Evolutionary conservation across 2,797 vertebrate genomes (phyloP), one percentile per base, ranked within the genome.

Genomic region (Pogonophryne albipinna): DNA sequence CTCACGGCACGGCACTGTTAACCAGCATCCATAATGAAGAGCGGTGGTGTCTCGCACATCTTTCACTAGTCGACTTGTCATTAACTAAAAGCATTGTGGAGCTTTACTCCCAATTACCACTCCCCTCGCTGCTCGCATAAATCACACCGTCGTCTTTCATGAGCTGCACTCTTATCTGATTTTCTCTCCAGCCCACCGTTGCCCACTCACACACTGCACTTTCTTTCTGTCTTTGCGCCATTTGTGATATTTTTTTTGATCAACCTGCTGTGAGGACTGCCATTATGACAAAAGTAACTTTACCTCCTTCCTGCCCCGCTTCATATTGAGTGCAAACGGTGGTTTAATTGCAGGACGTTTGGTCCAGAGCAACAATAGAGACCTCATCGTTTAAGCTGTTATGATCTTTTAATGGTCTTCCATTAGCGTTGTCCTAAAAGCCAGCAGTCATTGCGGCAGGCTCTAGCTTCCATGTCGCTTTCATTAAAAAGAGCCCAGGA

Each of bases 361-460:
- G 71, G 70, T 80, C 80, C 56, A 38, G 76, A 84, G 82, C 82
- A 89, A 93, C 90, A 92, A 90, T 63, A 84, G 83, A 83, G 82
- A 91, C 70, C 88, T 91, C 87, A 91, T 87, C 72, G 57, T 91
- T 93, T 87, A 93, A 92, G 80, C 83, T 93, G 92, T 93, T 94
- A 91, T 93, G 89, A 94, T 92, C 87, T 90, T 92, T 93, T 93
- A 91, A 93, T 93, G 89, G 88, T 88, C 90, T 92, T 90, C 89
- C 85, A 91, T 92, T 93, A 83, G 85, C 74, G 77, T 85, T 88
- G 75, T 82, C 86, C 83, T 86, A 86, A 92, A 88, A 86, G 89
- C 91, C 83, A 79, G 84, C 85, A 82, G 87, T 82, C 82, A 19
- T 66, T 76, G 69, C 84, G 79, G 84, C 49, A 66, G 87, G 53